phyloP scores from a whole-genome alignment of 2,797 vertebrate genomes.

The Cuculus canorus region DNA sequence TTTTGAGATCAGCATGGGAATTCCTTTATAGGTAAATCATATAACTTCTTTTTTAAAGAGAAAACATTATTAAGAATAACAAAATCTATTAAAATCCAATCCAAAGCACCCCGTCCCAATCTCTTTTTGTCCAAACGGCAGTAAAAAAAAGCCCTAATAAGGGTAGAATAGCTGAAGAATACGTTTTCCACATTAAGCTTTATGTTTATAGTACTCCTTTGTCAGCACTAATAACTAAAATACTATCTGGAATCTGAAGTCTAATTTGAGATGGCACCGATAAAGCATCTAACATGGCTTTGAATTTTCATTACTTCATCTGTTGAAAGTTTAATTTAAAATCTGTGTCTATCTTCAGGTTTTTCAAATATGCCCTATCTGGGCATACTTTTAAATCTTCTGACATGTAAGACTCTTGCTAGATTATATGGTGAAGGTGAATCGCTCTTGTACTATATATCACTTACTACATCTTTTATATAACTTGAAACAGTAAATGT shows the following conservation, averaged over 20 bases:
- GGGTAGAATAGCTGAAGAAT: neutral
- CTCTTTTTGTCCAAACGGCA: neutral
- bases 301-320: neutral
- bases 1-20: neutral
- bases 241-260: neutral
- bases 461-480: slow-evolving; percentile 33
- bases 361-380: neutral
- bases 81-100: neutral
- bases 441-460: slow-evolving; percentile 24
- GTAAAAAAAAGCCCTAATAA: neutral
- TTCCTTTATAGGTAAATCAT: neutral
- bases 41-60: neutral
- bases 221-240: neutral
- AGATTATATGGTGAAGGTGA: slow-evolving; percentile 11
- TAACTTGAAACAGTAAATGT: slow-evolving; percentile 58
- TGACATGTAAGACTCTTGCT: neutral
- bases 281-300: neutral
- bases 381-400: neutral
- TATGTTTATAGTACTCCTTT: neutral
- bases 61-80: neutral
- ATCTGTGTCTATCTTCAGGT: neutral
- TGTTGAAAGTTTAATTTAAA: neutral
- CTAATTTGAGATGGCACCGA: neutral
- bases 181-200: neutral
- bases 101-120: neutral